Conservation (phyloP, 2,113 vertebrate species). For the Anguilla japonica region DNA sequence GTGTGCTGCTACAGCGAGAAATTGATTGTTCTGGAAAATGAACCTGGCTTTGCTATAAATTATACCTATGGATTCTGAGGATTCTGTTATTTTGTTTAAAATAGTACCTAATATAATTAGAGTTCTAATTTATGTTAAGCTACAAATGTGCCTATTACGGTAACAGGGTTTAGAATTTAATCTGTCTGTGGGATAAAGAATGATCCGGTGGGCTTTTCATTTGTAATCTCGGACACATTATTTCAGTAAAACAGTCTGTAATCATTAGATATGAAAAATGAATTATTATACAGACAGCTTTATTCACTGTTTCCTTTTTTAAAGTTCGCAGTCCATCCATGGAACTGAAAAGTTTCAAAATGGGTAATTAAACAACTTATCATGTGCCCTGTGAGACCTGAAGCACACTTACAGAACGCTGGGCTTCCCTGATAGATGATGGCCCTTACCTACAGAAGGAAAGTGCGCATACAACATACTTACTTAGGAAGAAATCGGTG, state of each 20-base stretch:
- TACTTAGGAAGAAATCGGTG: neutral
- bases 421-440: slow-evolving; percentile 19
- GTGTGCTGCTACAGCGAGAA: slow-evolving; percentile 82
- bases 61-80: slow-evolving; percentile 93
- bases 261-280: slow-evolving; percentile 90
- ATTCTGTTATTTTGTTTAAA: slow-evolving; percentile 98
- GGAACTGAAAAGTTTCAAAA: slow-evolving; percentile 62
- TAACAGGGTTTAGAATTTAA: slow-evolving; percentile 96
- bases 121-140: slow-evolving; percentile 96
- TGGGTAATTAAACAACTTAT: slow-evolving; percentile 49
- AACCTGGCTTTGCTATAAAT: slow-evolving; percentile 99
- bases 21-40: slow-evolving; percentile 97
- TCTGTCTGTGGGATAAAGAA: slow-evolving; percentile 90
- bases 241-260: slow-evolving; percentile 88
- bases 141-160: slow-evolving; percentile 96
- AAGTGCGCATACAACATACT: slow-evolving; percentile 39
- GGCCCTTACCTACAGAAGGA: slow-evolving; percentile 28
- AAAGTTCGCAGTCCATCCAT: slow-evolving; percentile 72
- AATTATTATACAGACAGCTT: slow-evolving; percentile 81
- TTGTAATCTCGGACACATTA: slow-evolving; percentile 92
- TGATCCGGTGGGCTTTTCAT: slow-evolving; percentile 93
- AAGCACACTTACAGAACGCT: slow-evolving; percentile 23
- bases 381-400: slow-evolving; percentile 44
- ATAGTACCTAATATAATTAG: slow-evolving; percentile 98
- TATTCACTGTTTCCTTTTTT: slow-evolving; percentile 79